Conservation (phyloP, 2,797 vertebrate species). For the Aotus griseimembra region DNA sequence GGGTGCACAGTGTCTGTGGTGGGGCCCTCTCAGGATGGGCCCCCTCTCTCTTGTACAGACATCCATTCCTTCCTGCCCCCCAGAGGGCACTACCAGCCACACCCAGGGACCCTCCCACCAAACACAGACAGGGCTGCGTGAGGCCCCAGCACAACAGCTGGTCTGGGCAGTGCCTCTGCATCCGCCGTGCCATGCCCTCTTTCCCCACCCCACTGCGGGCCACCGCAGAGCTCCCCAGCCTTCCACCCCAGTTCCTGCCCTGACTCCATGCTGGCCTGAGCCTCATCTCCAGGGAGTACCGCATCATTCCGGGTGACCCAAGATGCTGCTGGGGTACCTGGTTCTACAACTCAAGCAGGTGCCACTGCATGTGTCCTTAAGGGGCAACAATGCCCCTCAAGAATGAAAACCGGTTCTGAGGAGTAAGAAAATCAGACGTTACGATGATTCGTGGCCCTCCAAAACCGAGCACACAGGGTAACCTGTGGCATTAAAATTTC, state of each 20-base stretch:
- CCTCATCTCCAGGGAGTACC: not conserved
- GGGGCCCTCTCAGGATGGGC: too few relatives aligned
- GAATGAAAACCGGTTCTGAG: not conserved
- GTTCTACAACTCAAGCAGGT: not conserved
- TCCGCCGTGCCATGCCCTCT: accelerated
- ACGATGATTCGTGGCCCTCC: not conserved
- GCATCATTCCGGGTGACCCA: not conserved
- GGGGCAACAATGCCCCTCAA: not conserved
- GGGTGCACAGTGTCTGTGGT: too few relatives aligned
- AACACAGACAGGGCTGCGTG: not conserved
- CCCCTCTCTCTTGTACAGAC: not conserved
- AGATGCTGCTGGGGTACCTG: too few relatives aligned
- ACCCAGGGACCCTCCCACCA: not conserved
- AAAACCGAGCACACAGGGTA: accelerated
- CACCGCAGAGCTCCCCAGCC: not conserved
- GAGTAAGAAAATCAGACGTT: not conserved
- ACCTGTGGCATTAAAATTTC: not conserved
- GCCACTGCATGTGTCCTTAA: not conserved
- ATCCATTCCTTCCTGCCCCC: not conserved
- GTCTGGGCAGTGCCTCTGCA: not conserved
- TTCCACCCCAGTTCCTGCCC: not conserved
- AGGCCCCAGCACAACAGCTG: not conserved
- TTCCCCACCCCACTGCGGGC: too few relatives aligned
- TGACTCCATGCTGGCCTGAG: not conserved
- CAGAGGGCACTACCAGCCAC: too few relatives aligned